These are phyloP conservation scores for Patiria pectinifera DNA, from an alignment of 53 echinoderm and acorn worm species.

Conservation along the genomic window DNA sequence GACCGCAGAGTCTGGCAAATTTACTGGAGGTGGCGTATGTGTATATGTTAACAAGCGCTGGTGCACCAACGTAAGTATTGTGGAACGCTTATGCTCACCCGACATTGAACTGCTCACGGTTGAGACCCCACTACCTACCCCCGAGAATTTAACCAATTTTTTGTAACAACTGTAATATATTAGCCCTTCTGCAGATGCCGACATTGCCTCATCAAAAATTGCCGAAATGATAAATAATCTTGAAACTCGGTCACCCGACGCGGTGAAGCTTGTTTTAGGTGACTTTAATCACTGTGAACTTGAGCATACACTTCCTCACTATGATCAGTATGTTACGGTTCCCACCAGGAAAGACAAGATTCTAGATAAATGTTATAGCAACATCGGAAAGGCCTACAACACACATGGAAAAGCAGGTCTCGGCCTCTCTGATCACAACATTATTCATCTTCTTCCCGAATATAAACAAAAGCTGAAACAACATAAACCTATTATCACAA, in stretches of 20 bases:
- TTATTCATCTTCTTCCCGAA: constrained; percentile 14
- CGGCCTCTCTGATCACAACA: constrained; percentile 49
- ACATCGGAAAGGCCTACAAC: constrained; percentile 33
- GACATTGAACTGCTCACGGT: constrained; percentile 54
- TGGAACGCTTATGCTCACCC: constrained; percentile 27
- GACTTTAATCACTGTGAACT: constrained; percentile 53
- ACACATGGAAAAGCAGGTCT: constrained; percentile 28
- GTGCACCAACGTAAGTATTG: constrained; percentile 17
- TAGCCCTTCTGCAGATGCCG: constrained; percentile 57
- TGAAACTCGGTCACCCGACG: constrained; percentile 12
- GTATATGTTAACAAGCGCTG: constrained; percentile 39
- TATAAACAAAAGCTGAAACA: constrained; percentile 53
- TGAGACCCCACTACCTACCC: constrained; percentile 64
- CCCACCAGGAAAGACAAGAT: constrained; percentile 39
- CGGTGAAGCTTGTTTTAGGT: constrained; percentile 26
- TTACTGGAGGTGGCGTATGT: neutral
- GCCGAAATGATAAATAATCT: neutral
- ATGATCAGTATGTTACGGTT: constrained; percentile 50
- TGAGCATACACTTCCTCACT: constrained; percentile 34
- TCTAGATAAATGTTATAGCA: constrained; percentile 58
- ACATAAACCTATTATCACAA: constrained; percentile 22
- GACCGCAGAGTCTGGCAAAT: constrained; percentile 59
- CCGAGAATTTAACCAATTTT: constrained; percentile 65
- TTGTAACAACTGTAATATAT: constrained; percentile 60
- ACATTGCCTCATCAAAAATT: constrained; percentile 24